phyloP scores from a whole-genome alignment of 1,140 invertebrate species.

The Zaprionus gabonicus region DNA sequence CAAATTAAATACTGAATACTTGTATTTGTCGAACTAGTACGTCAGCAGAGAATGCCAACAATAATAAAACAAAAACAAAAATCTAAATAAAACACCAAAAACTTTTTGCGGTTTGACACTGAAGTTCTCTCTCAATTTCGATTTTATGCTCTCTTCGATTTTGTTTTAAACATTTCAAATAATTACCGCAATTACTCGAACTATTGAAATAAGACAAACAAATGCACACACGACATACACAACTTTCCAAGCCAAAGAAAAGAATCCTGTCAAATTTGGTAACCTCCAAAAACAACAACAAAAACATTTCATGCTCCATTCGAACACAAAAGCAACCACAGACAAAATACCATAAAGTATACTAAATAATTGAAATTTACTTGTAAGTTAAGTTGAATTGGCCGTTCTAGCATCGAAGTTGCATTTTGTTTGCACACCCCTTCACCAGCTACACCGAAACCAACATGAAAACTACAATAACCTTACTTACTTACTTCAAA shows the following conservation, averaged over 20 bases:
- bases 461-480: constrained; percentile 40
- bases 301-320: constrained; percentile 53
- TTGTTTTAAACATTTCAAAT: constrained; percentile 8
- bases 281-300: constrained; percentile 18
- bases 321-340: constrained; percentile 17
- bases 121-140: constrained; percentile 38
- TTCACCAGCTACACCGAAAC: constrained; percentile 38
- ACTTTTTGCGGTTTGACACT: constrained; percentile 54
- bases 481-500: constrained; percentile 26
- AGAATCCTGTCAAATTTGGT: constrained; percentile 33
- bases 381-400: constrained; percentile 34
- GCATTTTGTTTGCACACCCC: constrained; percentile 62
- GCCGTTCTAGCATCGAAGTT: constrained; percentile 41
- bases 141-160: constrained; percentile 17
- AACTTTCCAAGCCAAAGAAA: constrained; percentile 16
- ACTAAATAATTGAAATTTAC: constrained; percentile 10
- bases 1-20: constrained; percentile 32
- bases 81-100: constrained; percentile 22
- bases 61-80: constrained; percentile 14
- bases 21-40: constrained; percentile 22
- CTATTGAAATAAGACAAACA: constrained; percentile 37
- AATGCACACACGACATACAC: constrained; percentile 22
- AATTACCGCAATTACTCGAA: background rate
- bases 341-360: constrained; percentile 14
- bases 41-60: constrained; percentile 75